phyloP scores from a whole-genome alignment of 2,888 invertebrate species.

The Tillus elongatus region DNA sequence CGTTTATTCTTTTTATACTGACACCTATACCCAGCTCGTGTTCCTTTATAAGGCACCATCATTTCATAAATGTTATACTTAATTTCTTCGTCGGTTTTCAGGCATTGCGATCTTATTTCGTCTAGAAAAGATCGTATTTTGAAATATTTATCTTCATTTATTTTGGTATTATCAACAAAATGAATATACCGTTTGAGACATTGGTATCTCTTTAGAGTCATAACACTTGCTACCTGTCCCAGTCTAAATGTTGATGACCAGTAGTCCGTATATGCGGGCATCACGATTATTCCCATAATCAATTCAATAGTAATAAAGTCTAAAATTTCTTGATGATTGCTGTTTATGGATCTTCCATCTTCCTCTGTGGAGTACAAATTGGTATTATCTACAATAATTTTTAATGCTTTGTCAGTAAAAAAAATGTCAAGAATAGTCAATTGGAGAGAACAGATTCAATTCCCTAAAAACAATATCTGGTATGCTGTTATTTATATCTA shows the following conservation, averaged over 20 bases:
- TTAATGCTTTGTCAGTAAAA: no score
- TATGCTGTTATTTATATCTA: no score
- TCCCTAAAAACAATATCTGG: no score
- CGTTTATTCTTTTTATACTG: constrained; percentile 7
- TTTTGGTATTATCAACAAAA: constrained; percentile 13
- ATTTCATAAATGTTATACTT: constrained; percentile 11
- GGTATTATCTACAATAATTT: no score
- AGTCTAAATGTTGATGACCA: constrained; percentile 10
- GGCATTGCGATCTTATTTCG: no score
- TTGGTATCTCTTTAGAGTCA: constrained; percentile 15
- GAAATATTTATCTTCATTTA: constrained; percentile 13
- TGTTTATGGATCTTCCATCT: no score
- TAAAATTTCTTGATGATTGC: no score
- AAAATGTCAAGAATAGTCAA: no score
- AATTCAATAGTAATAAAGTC: constrained; percentile 12
- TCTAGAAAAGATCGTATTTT: no score
- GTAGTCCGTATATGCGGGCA: constrained; percentile 13
- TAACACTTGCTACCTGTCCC: constrained; percentile 10
- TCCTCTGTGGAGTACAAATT: no score
- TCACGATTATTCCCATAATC: constrained; percentile 13
- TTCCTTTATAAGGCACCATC: no score
- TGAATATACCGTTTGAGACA: constrained; percentile 10
- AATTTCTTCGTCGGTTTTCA: constrained; percentile 9
- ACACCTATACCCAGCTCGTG: constrained; percentile 8
- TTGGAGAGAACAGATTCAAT: no score